phyloP scores from a whole-genome alignment of 1,140 invertebrate species.

The Orius laevigatus region DNA sequence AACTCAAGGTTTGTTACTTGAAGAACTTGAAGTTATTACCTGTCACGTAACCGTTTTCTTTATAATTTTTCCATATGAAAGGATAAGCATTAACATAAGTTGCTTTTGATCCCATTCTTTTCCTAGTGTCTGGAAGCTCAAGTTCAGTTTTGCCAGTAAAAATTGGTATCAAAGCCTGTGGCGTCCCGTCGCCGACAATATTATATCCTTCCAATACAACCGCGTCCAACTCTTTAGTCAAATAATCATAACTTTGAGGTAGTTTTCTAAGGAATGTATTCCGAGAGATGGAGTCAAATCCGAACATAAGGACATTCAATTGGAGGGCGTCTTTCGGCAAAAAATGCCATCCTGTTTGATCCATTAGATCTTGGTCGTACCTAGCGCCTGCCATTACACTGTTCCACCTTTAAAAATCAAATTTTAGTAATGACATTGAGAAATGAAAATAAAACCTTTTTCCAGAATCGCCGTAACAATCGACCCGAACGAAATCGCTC shows the following conservation, averaged over 20 bases:
- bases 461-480: conserved; percentile 33
- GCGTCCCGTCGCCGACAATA: conserved; percentile 88
- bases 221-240: conserved; percentile 49
- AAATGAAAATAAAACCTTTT: conserved; percentile 26
- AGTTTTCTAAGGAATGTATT: conserved; percentile 75
- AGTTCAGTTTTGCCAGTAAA: conserved; percentile 74
- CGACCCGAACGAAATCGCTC: conserved; percentile 48
- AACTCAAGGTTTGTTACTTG: too few species aligned
- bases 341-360: conserved; percentile 32
- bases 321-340: conserved; percentile 33
- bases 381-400: conserved; percentile 38
- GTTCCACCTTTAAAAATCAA: conserved; percentile 33
- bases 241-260: conserved; percentile 60
- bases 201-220: conserved; percentile 66
- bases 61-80: conserved; percentile 64
- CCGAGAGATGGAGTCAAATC: conserved; percentile 78
- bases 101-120: conserved; percentile 44
- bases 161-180: conserved; percentile 80
- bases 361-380: conserved; percentile 29
- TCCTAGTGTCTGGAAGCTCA: conserved; percentile 72
- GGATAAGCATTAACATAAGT: conserved; percentile 62
- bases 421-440: neutral
- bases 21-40: too few species aligned
- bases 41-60: conserved; percentile 47
- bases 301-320: conserved; percentile 73